Conservation (phyloP, 2,888 invertebrate genomes). For the Xestobium rufovillosum region DNA sequence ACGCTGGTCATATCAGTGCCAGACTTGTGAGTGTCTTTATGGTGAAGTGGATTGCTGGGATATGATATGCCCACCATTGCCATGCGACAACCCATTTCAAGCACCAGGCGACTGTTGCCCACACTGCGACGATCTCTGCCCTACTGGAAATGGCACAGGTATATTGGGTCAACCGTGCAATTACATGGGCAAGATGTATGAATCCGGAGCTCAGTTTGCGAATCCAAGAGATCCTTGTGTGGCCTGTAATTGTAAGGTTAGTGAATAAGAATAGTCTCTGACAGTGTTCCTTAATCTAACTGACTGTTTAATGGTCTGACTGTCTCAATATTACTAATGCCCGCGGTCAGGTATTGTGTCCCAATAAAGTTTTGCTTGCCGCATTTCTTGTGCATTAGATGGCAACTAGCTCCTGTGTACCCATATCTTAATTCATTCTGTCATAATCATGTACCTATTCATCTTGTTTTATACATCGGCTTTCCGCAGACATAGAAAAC, state of each 20-base stretch:
- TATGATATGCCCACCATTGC: conserved; percentile 68
- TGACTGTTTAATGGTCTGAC: conserved; percentile 30
- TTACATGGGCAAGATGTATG: conserved; percentile 52
- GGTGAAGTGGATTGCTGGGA: conserved; percentile 88
- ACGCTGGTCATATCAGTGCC: conserved; percentile 85
- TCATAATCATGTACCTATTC: too few relatives aligned
- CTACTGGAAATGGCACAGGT: conserved; percentile 34
- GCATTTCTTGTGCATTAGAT: too few relatives aligned
- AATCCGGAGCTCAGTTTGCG: conserved; percentile 52
- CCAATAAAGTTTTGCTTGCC: too few relatives aligned
- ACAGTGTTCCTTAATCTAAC: too few relatives aligned
- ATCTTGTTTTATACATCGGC: too few relatives aligned
- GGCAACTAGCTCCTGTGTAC: too few relatives aligned
- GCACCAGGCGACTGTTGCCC: conserved; percentile 64
- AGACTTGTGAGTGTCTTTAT: conserved; percentile 85
- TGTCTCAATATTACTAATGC: too few relatives aligned
- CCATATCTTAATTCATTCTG: too few relatives aligned
- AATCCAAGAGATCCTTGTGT: conserved; percentile 59
- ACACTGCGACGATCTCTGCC: conserved; percentile 54
- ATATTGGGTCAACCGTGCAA: conserved; percentile 52
- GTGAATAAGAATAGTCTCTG: conserved; percentile 26
- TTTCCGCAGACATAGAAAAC: too few relatives aligned
- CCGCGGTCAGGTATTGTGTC: too few relatives aligned
- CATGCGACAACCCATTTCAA: conserved; percentile 56
- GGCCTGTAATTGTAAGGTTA: conserved; percentile 68